phyloP scores from a whole-genome alignment of 2,888 invertebrate genomes.

The Pyralis farinalis region DNA sequence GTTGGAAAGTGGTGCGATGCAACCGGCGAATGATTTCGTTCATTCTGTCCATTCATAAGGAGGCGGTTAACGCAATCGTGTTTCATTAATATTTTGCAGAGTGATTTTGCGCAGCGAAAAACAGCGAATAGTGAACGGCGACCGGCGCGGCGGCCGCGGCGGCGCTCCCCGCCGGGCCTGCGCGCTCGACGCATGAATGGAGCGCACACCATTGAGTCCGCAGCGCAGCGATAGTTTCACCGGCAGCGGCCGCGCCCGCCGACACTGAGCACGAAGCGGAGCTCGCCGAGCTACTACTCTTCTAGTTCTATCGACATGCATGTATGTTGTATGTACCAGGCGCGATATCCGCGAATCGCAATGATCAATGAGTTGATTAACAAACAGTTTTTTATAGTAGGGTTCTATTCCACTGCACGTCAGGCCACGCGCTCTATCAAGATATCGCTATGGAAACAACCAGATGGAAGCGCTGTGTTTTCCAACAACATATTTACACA shows the following conservation, averaged over 20 bases:
- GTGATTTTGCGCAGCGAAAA: constrained; percentile 34
- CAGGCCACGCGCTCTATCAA: constrained; percentile 14
- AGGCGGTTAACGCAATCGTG: constrained; percentile 14
- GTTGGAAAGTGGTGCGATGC: too few species aligned
- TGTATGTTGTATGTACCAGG: not conserved
- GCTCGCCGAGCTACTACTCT: not conserved
- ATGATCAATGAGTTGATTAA: constrained; percentile 63
- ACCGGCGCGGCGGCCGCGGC: too few species aligned
- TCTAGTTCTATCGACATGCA: not conserved
- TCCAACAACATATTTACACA: too few species aligned
- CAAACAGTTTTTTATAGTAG: constrained; percentile 29
- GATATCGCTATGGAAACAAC: not conserved
- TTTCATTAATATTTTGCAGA: constrained; percentile 31
- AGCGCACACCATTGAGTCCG: constrained; percentile 50
- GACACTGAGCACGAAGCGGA: constrained; percentile 1
- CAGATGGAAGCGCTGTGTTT: too few species aligned
- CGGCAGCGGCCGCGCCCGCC: constrained; percentile 43
- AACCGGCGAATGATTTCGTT: not conserved
- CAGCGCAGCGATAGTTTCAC: constrained; percentile 25
- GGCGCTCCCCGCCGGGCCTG: constrained; percentile 43
- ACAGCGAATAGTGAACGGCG: constrained; percentile 40
- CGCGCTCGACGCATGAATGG: constrained; percentile 59
- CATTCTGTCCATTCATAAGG: not conserved
- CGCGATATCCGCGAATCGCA: constrained; percentile 29
- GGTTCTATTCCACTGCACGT: constrained; percentile 33